Base-by-base conservation (phyloP, 2,888 invertebrate species). In the Alviniconcha strummeri region DNA sequence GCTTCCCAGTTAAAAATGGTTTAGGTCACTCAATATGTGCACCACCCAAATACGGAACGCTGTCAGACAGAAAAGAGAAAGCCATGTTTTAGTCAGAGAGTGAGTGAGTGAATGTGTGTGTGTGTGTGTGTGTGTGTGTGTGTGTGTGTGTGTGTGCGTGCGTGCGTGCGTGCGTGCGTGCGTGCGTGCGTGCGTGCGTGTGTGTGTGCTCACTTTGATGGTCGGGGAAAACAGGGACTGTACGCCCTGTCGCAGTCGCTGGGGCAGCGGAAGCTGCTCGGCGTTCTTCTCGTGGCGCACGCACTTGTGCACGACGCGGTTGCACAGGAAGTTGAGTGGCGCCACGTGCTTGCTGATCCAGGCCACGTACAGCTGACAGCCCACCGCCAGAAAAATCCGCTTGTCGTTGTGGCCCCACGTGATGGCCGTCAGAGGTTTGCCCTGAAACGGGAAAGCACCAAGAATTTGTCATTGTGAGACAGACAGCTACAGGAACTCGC, bases 351-450 rank as follows among this genome's bases (percentile, higher is more conserved):
- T 95, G 91, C 97, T 97, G 82, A 99, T 97, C 96, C 98, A 97
- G 75, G 98, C 98, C 86, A 98, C 97, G 94, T 98, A 98, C 96
- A 95, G 91, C 91, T 96, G 96, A 78, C 97, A 97, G 17, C 99
- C 99, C 5, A 97, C 97, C 6, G 97, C 97, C 86, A 99, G 96
- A 94, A 99, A 99, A 88, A 99, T 95, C 57, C 99, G 95, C 89
- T 97, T 97, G 93, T 99, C 99, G 93, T 98, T 98, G 95, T 99
- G 99, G 57, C 98, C 99, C 99, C 99, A 99, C 11, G 99, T 99
- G 91, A 99, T 95, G 1, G 98, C 98, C 80, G 98, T 97, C 82
- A 99, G 97, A 7, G 96, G 96, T 88, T 96, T 92, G 67, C 91
- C 91, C 92, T 92, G 89, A 1, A 88, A 88, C 79, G 71, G 76